Evolutionary conservation across 1,140 invertebrate species (phyloP), one percentile per base, ranked within the genome.

Genomic region (Drosophila auraria): DNA sequence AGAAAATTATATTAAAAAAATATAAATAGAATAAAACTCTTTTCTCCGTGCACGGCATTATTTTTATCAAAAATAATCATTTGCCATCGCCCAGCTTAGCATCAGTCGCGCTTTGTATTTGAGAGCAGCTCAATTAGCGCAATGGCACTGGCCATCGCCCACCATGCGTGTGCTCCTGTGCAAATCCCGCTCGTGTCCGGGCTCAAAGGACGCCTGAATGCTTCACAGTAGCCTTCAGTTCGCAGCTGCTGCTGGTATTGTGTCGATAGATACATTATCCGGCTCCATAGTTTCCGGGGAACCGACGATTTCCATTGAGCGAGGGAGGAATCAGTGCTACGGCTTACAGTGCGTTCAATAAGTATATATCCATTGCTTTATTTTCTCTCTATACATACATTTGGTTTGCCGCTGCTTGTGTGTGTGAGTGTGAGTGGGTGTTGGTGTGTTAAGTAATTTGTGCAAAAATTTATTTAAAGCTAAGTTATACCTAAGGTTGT

Each of bases 291-390:
- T n/a, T 59, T 57, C 56, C 56, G 36, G 3, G 40, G 14, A 15
- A 42, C 14, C 50, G 11, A 3, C 5, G 11, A n/a, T 38, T 57
- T 23, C 20, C 33, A 4, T n/a, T 3, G 8, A 36, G 9, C 40
- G 5, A n/a, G 6, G 25, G 25, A 27, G 6, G 15, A 42, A n/a
- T 42, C 45, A 20, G n/a, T 47, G 44, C 14, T 12, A 20, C 9
- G 23, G 20, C 7, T 17, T 14, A 72, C 40, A 73, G 30, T 66
- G 36, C 30, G 5, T 44, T 47, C 17, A 50, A 53, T 53, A 44
- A 61, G 69, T 73, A 20, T 61, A 73, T 73, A 59, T 74, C 47
- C 70, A 61, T 73, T 73, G 70, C 36, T 73, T 74, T 74, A 74
- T 74, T 74, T 38, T 40, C 38, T 51, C 33, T 51, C 33, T 74